phyloP scores from a whole-genome alignment of 2,113 vertebrate genomes.

The Noturus placidus region DNA sequence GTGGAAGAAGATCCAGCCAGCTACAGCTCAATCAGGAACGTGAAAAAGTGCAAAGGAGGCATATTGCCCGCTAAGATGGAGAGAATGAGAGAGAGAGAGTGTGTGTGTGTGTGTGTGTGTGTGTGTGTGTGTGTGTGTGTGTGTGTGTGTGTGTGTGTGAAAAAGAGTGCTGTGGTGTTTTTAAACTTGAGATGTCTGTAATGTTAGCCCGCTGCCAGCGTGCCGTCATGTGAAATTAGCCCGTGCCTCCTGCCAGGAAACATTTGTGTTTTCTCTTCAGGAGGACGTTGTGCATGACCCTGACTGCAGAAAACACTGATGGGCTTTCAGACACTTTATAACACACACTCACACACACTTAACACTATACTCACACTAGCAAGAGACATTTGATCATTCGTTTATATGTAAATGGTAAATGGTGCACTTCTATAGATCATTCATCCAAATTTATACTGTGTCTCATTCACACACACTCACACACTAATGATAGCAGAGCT shows the following conservation, averaged over 20 bases:
- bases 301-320: slow-evolving; percentile 17
- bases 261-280: slow-evolving; percentile 65
- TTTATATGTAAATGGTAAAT: too few species aligned
- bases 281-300: slow-evolving; percentile 29
- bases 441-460: too few species aligned
- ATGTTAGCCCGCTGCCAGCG: slow-evolving; percentile 66
- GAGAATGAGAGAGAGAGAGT: not conserved
- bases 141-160: slow-evolving; percentile 36
- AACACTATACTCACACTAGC: not conserved
- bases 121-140: slow-evolving; percentile 18
- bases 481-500: too few species aligned
- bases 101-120: slow-evolving; percentile 5
- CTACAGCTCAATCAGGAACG: slow-evolving; percentile 42
- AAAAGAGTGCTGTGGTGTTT: slow-evolving; percentile 62
- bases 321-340: not conserved
- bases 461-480: too few species aligned
- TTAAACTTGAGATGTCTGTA: slow-evolving; percentile 73
- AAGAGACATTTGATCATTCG: not conserved
- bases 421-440: too few species aligned
- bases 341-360: not conserved
- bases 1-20: slow-evolving; percentile 42
- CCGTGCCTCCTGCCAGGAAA: slow-evolving; percentile 62
- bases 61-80: slow-evolving; percentile 54
- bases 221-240: slow-evolving; percentile 66
- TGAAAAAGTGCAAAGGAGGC: slow-evolving; percentile 66